Base-by-base conservation (phyloP, 2,888 invertebrate species). In the Polydrusus pterygomalis region DNA sequence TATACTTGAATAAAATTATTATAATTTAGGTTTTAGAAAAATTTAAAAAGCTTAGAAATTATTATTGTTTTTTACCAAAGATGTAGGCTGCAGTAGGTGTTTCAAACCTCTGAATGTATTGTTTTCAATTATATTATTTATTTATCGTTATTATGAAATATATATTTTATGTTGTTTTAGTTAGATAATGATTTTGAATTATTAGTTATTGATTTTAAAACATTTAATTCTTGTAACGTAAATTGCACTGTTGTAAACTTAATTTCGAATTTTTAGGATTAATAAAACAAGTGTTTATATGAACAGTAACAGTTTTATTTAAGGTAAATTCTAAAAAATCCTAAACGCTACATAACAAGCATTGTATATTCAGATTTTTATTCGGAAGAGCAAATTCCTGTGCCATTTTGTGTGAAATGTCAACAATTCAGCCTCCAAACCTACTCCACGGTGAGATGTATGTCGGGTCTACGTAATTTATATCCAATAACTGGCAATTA, bases 261-360 rank as follows among this genome's bases (percentile, higher is more conserved):
- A 25, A 13, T n/a, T n/a, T n/a, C n/a, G n/a, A 13, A 43, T 3
- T 13, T 47, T 25, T 11, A 11, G n/a, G 15, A 10, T 10, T 11
- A 60, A 60, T 38, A 65, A 49, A 65, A 49, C n/a, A 8, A 20
- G 13, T 49, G 15, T 45, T 15, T 60, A 54, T 70, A 71, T 51
- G 56, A 72, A 72, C 72, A 65, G 65, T 65, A 72, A 72, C 65
- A 72, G 45, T 54, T 72, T 72, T 49, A 62, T 65, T 72, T 56
- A 30, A 72, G 64, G 72, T 49, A 65, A 63, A 47, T 63, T 63
- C 70, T 70, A 70, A 40, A 70, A 70, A 70, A 70, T 38, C 13
- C 63, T 70, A 70, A 47, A 62, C 9, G 49, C 72, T 72, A 72
- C 54, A 58, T 72, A 72, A 72, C 72, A 72, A 72, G 72, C 72